Percentiles rank a stretch among this genome's conserved stretches.
phyloP scores from a whole-genome alignment of 1,140 invertebrate genomes.

The Aplysia californica region DNA sequence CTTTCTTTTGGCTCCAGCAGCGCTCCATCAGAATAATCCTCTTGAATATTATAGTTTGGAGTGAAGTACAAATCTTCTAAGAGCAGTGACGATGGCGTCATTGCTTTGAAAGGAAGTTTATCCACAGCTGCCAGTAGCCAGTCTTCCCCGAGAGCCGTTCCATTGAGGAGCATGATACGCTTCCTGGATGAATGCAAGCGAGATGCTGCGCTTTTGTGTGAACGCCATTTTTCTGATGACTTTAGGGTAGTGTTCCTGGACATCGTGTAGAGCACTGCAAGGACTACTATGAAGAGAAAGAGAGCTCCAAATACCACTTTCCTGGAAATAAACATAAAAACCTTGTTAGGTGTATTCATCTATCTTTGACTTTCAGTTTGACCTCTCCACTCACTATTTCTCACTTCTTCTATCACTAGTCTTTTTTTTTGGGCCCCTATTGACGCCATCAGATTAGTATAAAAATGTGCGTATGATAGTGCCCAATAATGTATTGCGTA shows the following conservation, averaged over 20 bases:
- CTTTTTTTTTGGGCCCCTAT: too few relatives aligned
- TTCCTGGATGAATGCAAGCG: neutral
- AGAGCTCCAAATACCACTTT: neutral
- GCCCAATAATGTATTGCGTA: too few relatives aligned
- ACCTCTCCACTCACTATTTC: too few relatives aligned
- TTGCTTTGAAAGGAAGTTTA: neutral
- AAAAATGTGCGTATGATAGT: too few relatives aligned
- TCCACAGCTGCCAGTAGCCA: neutral
- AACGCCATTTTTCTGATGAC: neutral
- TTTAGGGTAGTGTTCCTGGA: neutral
- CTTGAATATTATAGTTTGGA: neutral
- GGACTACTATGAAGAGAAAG: neutral
- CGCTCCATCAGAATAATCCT: neutral
- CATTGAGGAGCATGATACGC: neutral
- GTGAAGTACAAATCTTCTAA: constrained; percentile 17
- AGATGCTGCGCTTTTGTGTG: neutral
- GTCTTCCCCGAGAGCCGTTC: neutral
- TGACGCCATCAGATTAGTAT: too few relatives aligned
- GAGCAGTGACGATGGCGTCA: neutral
- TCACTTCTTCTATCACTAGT: too few relatives aligned
- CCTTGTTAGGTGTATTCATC: too few relatives aligned
- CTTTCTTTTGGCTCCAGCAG: neutral
- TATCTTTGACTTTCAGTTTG: too few relatives aligned
- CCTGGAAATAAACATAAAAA: too few relatives aligned
- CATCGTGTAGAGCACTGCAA: neutral